Evolutionary conservation across 1,140 invertebrate species (phyloP), one percentile per base, ranked within the genome.

Genomic region (Riptortus pedestris): DNA sequence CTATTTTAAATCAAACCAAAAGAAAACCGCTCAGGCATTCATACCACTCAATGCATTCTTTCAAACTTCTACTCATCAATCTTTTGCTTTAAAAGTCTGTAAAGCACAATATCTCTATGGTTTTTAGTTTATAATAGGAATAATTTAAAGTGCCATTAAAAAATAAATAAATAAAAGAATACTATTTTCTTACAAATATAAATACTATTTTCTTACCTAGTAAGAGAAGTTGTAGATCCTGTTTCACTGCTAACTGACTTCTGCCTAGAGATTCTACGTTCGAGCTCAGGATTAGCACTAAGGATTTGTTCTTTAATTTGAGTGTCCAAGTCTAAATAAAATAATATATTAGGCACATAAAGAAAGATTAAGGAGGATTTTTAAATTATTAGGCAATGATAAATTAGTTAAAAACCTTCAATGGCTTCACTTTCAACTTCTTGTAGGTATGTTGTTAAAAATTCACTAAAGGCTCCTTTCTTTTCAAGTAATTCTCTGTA

Each of bases 381-480:
- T n/a, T n/a, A n/a, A n/a, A n/a, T n/a, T n/a, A n/a, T n/a, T n/a
- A n/a, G n/a, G n/a, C n/a, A n/a, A n/a, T n/a, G n/a, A n/a, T n/a
- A n/a, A n/a, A n/a, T n/a, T n/a, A n/a, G n/a, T n/a, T n/a, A 63
- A n/a, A 20, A 26, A 55, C 62, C 59, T 28, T 65, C 67, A 26
- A 64, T 62, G 31, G 66, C 66, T 28, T 66, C 77, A 66, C 78
- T 75, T 24, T 73, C 76, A 52, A 81, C 80, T 73, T 90, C 86
- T 74, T 85, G 85, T 60, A 92, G 77, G 78, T 92, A 87, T 67
- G 90, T 85, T 18, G 90, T 73, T 16, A 93, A 74, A 73, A 93
- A 93, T 64, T 90, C 87, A 16, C 86, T 81, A 72, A 91, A 91
- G 55, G 86, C 85, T 31, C 87, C 88, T 71, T 87, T 89, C 73